Evolutionary conservation across 2,888 invertebrate species (phyloP), one percentile per base, ranked within the genome.

Genomic region (Cyrtodaria siliqua): DNA sequence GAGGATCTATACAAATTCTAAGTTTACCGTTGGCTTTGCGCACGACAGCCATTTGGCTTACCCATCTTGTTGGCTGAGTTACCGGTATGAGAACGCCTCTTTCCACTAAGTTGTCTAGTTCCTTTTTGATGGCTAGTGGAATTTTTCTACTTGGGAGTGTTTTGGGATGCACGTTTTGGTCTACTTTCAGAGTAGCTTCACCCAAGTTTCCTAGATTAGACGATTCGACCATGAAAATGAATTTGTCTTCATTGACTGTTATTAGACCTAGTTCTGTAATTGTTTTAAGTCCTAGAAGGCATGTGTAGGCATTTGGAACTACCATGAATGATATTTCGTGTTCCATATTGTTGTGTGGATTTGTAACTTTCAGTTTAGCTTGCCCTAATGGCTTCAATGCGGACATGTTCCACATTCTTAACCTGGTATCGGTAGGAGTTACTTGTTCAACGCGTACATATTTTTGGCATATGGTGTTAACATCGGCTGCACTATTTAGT

Each of bases 1-100:
- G 79, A 4, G 79, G 84, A 61, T 84, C 80, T 24, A 82, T 70
- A 18, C 63, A 72, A 12, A 72, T 57, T n/a, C 72, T 14, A 12
- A 72, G 26, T 18, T 61, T 68, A n/a, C 69, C 74, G 33, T n/a
- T 33, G 6, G 53, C 8, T 56, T 60, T 73, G 6, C 42, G 33
- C 23, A 64, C 60, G 12, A 66, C 61, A n/a, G 61, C 73, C 56
- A 73, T 66, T 18, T 67, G 33, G 44, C 64, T 73, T 3, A 56
- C 66, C 66, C 66, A 57, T 24, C 33, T 4, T 2, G 66, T 47
- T 2, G 49, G 63, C 50, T 57, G 27, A 20, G 57, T 57, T n/a
- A 66, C 57, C 16, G 18, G 27, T 56, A 33, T 42, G 4, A 63
- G 16, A n/a, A 63, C 44, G 16, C 47, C 47, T 33, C 56, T 6